These are phyloP conservation scores for Doris montereyensis DNA, from an alignment of 2,888 invertebrate species.

Conservation along the genomic window DNA sequence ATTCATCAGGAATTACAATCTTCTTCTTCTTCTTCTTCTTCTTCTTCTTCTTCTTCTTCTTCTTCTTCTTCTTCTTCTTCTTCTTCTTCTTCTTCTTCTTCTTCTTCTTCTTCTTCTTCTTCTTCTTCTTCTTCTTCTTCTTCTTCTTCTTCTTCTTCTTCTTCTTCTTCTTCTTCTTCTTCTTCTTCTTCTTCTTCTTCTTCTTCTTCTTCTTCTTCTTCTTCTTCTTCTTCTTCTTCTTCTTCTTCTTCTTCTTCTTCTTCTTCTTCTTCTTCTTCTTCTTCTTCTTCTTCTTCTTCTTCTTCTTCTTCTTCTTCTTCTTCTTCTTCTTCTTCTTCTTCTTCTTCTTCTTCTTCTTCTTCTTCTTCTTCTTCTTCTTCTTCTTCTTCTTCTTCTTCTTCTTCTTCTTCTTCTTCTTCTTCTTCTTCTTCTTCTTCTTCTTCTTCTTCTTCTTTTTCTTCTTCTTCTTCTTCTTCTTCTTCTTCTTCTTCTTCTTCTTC, in stretches of 20 bases:
- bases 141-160: background rate
- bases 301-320: background rate
- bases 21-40: background rate
- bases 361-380: background rate
- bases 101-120: background rate
- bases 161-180: background rate
- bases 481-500: background rate
- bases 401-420: background rate
- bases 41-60: background rate
- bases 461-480: slow-evolving; percentile 13
- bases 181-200: background rate
- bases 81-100: background rate
- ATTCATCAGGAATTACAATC: background rate
- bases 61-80: background rate
- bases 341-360: background rate
- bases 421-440: background rate
- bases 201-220: background rate
- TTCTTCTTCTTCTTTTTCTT: slow-evolving; percentile 17
- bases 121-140: background rate
- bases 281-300: background rate
- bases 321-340: background rate
- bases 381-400: background rate
- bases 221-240: background rate
- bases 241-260: background rate
- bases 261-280: background rate